A percentile compares a stretch with the other conserved stretches of the same genome.
Conservation (phyloP, 2,888 invertebrate species). For the Drosophila anomalata region DNA sequence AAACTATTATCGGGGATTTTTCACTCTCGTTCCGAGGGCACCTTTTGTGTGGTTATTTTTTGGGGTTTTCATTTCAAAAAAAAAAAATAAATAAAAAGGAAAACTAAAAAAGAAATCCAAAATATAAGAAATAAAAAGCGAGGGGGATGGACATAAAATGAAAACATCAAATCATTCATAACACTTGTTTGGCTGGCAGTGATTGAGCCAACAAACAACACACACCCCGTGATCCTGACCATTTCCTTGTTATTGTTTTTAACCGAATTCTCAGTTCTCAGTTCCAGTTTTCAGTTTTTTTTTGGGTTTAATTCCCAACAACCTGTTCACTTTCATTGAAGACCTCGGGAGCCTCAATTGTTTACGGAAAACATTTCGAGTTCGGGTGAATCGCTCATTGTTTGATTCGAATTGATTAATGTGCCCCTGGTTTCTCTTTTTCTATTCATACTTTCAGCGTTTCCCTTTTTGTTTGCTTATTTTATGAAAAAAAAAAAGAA, state of each 20-base stretch:
- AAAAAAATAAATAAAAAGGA: slow-evolving; percentile 13
- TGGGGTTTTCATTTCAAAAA: slow-evolving; percentile 49
- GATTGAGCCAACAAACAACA: slow-evolving; percentile 77
- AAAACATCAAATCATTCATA: slow-evolving; percentile 80
- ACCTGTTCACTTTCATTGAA: slow-evolving; percentile 73
- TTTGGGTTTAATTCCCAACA: slow-evolving; percentile 32
- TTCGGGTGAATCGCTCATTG: slow-evolving; percentile 66
- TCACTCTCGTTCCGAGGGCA: slow-evolving; percentile 26
- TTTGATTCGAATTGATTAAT: slow-evolving; percentile 68
- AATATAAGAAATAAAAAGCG: neutral
- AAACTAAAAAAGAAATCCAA: slow-evolving; percentile 5
- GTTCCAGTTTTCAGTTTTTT: neutral
- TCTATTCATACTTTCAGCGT: slow-evolving; percentile 28
- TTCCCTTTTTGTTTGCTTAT: slow-evolving; percentile 21
- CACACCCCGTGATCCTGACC: slow-evolving; percentile 70
- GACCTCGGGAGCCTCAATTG: slow-evolving; percentile 44
- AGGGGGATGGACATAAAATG: slow-evolving; percentile 56
- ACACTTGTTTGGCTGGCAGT: slow-evolving; percentile 77
- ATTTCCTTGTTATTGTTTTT: slow-evolving; percentile 46
- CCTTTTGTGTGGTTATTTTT: slow-evolving; percentile 70
- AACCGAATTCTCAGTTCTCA: slow-evolving; percentile 29
- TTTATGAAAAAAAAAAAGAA: neutral
- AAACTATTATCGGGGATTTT: slow-evolving; percentile 69
- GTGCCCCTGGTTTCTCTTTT: slow-evolving; percentile 43
- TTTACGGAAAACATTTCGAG: slow-evolving; percentile 67